These are phyloP conservation scores for Phylloscopus collybita DNA, from an alignment of 2,797 vertebrate species.

Conservation along the genomic window DNA sequence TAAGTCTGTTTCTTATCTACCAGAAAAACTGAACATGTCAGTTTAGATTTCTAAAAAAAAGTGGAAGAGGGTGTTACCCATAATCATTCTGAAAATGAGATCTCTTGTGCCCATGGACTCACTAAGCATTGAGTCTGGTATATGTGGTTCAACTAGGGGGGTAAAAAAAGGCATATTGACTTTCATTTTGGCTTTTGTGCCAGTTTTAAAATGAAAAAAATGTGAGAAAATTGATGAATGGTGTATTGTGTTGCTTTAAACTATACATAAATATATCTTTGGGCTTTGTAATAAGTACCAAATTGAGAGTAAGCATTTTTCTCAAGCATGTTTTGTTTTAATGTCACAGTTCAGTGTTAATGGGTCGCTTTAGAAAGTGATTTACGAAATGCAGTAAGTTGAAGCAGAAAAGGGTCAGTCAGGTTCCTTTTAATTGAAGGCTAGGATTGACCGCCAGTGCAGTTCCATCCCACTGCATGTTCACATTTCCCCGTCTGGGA, in stretches of 20 bases:
- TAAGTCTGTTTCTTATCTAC: not conserved
- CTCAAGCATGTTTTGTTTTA: not conserved
- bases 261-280: not conserved
- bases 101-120: not conserved
- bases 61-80: rapidly evolving
- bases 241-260: not conserved
- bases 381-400: not conserved
- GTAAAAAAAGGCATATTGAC: not conserved
- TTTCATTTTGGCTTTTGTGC: not conserved
- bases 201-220: not conserved
- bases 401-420: not conserved
- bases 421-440: not conserved
- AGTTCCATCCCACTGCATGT: not conserved
- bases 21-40: not conserved
- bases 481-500: not conserved
- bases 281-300: not conserved
- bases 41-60: not conserved
- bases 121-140: not conserved
- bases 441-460: not conserved
- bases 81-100: not conserved
- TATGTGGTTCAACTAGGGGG: not conserved
- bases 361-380: not conserved
- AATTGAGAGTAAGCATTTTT: not conserved
- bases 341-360: not conserved
- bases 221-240: not conserved